Evolutionary conservation across 1,140 invertebrate genomes (phyloP).

Genomic region (Heliconius hermathena): DNA sequence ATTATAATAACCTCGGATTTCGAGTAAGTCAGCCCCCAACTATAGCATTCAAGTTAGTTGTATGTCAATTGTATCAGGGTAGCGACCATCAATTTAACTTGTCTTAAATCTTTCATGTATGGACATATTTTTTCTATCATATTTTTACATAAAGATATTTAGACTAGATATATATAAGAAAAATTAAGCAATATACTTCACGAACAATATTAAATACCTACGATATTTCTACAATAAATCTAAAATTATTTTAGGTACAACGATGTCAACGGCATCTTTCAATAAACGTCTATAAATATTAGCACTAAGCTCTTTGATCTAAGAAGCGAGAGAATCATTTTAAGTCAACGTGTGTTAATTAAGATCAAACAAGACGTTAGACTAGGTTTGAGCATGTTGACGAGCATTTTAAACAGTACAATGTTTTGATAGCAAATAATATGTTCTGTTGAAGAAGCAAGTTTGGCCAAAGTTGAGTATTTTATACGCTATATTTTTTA

Average conservation of each 20-base stretch:
- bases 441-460: constrained; percentile 6
- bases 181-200: no score
- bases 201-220: no score
- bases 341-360: constrained; percentile 69
- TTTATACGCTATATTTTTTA: neutral
- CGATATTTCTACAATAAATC: no score
- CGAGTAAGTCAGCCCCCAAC: no score
- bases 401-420: constrained; percentile 34
- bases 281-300: constrained; percentile 70
- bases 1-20: no score
- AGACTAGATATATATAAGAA: no score
- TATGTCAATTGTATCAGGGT: no score
- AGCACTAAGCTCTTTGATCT: constrained; percentile 69
- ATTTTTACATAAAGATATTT: no score
- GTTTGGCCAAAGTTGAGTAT: neutral
- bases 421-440: constrained; percentile 24
- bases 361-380: constrained; percentile 68
- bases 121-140: no score
- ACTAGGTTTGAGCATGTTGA: constrained; percentile 44
- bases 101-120: no score
- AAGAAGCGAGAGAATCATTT: constrained; percentile 56
- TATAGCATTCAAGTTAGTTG: no score
- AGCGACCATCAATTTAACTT: no score
- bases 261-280: constrained; percentile 62
- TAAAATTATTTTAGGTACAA: constrained; percentile 10